These are phyloP conservation scores for Otolemur garnettii DNA, from an alignment of 2,113 vertebrate genomes.

Conservation along the genomic window DNA sequence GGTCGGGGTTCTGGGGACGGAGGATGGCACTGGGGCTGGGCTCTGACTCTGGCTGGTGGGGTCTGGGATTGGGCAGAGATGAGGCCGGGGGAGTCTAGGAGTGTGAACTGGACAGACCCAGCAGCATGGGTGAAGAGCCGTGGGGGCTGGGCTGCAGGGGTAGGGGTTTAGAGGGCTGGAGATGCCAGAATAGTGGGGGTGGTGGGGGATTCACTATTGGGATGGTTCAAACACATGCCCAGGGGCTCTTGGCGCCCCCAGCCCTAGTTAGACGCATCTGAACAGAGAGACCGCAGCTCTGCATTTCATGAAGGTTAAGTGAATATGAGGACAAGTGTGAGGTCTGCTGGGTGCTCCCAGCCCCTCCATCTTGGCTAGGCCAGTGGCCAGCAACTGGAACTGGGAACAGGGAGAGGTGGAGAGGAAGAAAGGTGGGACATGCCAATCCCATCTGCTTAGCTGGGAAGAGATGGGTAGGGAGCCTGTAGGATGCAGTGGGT, in stretches of 20 bases:
- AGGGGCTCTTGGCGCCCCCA: background rate
- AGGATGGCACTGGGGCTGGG: too few species aligned
- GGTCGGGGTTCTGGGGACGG: background rate
- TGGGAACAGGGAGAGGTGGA: too few species aligned
- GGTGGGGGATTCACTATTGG: background rate
- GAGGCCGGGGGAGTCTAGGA: too few species aligned
- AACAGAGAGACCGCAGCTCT: fast-evolving
- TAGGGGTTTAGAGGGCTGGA: background rate
- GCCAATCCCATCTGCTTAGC: too few species aligned
- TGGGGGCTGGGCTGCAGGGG: too few species aligned
- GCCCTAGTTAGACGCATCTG: background rate
- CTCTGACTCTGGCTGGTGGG: too few species aligned
- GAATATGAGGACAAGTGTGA: background rate
- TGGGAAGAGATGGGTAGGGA: background rate
- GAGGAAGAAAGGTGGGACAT: background rate
- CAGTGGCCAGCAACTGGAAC: background rate
- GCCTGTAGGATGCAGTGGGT: background rate
- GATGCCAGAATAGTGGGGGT: too few species aligned
- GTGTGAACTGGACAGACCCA: background rate
- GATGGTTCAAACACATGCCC: background rate
- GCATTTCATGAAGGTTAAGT: background rate
- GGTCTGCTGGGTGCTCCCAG: fast-evolving
- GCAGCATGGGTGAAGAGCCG: too few species aligned
- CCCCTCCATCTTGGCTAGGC: background rate
- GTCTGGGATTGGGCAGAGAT: too few species aligned